phyloP scores from a whole-genome alignment of 2,888 invertebrate genomes.

The Eretmocerus hayati region DNA sequence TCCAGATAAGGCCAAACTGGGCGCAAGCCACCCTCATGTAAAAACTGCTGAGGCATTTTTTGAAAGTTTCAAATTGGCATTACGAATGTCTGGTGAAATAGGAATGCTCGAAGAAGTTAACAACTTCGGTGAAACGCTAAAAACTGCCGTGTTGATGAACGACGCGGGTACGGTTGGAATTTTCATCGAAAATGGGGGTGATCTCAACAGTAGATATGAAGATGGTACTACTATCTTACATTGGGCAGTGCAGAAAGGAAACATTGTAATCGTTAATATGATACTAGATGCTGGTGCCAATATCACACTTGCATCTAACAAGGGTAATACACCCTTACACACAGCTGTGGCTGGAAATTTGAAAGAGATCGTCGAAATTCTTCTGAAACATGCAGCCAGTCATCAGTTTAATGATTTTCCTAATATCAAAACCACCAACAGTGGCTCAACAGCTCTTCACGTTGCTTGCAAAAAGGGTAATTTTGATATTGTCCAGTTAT shows the following conservation, averaged over 20 bases:
- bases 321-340: constrained; percentile 26
- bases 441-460: constrained; percentile 22
- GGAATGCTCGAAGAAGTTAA: no score
- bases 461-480: constrained; percentile 24
- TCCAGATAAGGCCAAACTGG: not conserved
- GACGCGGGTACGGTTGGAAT: not conserved
- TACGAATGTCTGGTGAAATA: no score
- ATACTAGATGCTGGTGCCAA: constrained; percentile 22
- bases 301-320: constrained; percentile 18
- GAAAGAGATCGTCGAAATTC: constrained; percentile 16
- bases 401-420: constrained; percentile 23
- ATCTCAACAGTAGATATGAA: not conserved
- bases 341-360: constrained; percentile 20
- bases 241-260: constrained; percentile 21
- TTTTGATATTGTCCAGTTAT: constrained; percentile 20
- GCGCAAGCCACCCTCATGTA: constrained; percentile 2
- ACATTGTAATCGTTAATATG: constrained; percentile 15
- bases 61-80: no score
- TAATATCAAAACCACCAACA: constrained; percentile 23
- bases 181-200: not conserved
- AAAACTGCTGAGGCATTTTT: no score
- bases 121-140: no score
- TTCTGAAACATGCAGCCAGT: constrained; percentile 13
- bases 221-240: constrained; percentile 22
- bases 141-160: constrained; percentile 3